A percentile compares a stretch with the other conserved stretches of the same genome.
phyloP scores from a whole-genome alignment of 2,888 invertebrate species.

The Mythimna lalbum region DNA sequence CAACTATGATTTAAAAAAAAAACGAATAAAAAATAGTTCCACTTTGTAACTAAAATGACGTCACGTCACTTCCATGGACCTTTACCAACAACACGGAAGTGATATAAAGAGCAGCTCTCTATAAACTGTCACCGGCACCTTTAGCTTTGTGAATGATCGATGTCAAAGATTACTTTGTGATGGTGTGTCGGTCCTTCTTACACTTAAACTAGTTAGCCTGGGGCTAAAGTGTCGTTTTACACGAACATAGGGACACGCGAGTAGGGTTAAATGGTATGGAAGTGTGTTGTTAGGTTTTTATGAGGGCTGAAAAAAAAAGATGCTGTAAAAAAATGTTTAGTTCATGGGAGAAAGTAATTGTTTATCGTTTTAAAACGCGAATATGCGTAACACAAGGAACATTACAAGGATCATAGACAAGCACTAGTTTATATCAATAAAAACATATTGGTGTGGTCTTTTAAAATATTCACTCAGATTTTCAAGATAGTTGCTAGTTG shows the following conservation, averaged over 20 bases:
- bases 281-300: slow-evolving; percentile 42
- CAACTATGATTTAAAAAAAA: too few species aligned
- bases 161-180: slow-evolving; percentile 85
- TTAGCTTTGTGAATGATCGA: slow-evolving; percentile 85
- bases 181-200: slow-evolving; percentile 75
- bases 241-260: slow-evolving; percentile 69
- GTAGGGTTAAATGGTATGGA: slow-evolving; percentile 37
- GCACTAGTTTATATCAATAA: too few species aligned
- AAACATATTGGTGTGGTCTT: neutral
- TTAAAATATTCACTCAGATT: neutral
- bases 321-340: neutral
- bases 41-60: neutral
- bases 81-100: slow-evolving; percentile 50
- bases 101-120: slow-evolving; percentile 64
- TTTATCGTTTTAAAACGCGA: neutral
- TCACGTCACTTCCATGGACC: neutral
- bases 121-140: slow-evolving; percentile 38
- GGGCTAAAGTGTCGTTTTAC: slow-evolving; percentile 79
- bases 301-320: neutral
- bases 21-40: neutral
- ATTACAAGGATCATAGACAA: too few species aligned
- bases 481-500: too few species aligned
- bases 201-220: slow-evolving; percentile 85
- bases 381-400: neutral
- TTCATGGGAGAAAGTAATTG: neutral